A percentile compares a stretch with the other conserved stretches of the same genome.
These are phyloP conservation scores for Mactromeris polynyma DNA, from an alignment of 2,888 invertebrate genomes.

Conservation along the genomic window DNA sequence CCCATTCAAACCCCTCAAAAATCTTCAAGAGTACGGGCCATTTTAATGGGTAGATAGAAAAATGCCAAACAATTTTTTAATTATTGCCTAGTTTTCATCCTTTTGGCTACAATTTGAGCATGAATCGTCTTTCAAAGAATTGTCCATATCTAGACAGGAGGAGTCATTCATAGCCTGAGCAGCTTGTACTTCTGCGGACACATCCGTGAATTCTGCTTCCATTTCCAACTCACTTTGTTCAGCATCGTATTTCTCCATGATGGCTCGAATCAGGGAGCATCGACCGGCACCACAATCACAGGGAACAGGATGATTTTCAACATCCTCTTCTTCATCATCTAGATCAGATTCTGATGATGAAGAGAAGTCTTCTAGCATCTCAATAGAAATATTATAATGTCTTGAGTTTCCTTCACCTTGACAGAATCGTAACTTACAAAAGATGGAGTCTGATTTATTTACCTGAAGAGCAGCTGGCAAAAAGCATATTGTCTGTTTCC, in stretches of 20 bases:
- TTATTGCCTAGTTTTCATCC: background rate
- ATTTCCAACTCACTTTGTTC: conserved; percentile 79
- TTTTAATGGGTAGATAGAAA: no score
- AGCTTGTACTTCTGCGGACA: conserved; percentile 75
- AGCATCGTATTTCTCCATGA: conserved; percentile 82
- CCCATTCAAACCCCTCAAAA: no score
- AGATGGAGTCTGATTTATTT: conserved; percentile 89
- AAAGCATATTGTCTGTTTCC: conserved; percentile 97
- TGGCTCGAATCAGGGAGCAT: conserved; percentile 79
- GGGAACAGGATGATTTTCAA: conserved; percentile 79
- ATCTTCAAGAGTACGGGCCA: no score
- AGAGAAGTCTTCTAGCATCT: conserved; percentile 71
- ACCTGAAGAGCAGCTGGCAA: conserved; percentile 92
- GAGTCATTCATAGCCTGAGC: conserved; percentile 68
- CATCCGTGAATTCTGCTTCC: conserved; percentile 78
- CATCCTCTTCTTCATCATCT: conserved; percentile 68
- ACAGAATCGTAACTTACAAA: conserved; percentile 75
- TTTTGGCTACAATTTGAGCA: background rate
- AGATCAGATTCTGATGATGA: conserved; percentile 61
- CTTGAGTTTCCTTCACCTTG: conserved; percentile 78
- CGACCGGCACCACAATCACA: conserved; percentile 80
- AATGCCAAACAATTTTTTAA: no score
- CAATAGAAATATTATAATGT: conserved; percentile 82
- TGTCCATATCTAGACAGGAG: conserved; percentile 55
- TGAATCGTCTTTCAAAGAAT: conserved; percentile 32